Conservation (phyloP, 2,888 invertebrate species). For the Serrognathus titanus region DNA sequence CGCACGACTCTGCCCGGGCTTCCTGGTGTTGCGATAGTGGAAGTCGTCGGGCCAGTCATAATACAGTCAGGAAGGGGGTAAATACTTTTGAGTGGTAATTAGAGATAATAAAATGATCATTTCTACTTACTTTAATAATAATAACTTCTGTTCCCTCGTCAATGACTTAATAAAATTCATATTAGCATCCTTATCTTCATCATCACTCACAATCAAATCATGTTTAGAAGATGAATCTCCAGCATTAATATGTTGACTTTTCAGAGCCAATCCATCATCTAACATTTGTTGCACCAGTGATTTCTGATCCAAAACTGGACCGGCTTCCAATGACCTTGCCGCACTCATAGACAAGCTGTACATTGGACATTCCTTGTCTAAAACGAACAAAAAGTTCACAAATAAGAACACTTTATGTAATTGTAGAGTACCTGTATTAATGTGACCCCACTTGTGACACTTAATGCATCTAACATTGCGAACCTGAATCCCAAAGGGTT, state of each 20-base stretch:
- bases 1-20: too few species aligned
- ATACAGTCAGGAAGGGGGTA: too few species aligned
- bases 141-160: conserved; percentile 85
- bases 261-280: conserved; percentile 86
- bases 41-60: too few species aligned
- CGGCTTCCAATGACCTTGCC: conserved; percentile 67
- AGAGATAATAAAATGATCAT: too few species aligned
- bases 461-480: conserved; percentile 97
- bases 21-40: too few species aligned
- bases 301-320: conserved; percentile 65
- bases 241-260: conserved; percentile 67
- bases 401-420: neutral
- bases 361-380: conserved; percentile 94
- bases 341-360: conserved; percentile 82
- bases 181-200: conserved; percentile 60
- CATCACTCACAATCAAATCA: conserved; percentile 57
- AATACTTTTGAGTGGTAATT: too few species aligned
- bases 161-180: conserved; percentile 79
- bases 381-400: conserved; percentile 34
- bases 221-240: conserved; percentile 53
- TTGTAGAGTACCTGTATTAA: conserved; percentile 72
- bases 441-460: conserved; percentile 99
- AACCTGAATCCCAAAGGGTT: conserved; percentile 97
- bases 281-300: conserved; percentile 85
- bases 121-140: conserved; percentile 70